Conservation (phyloP, 2,797 vertebrate species). For the Fundulus diaphanus region DNA sequence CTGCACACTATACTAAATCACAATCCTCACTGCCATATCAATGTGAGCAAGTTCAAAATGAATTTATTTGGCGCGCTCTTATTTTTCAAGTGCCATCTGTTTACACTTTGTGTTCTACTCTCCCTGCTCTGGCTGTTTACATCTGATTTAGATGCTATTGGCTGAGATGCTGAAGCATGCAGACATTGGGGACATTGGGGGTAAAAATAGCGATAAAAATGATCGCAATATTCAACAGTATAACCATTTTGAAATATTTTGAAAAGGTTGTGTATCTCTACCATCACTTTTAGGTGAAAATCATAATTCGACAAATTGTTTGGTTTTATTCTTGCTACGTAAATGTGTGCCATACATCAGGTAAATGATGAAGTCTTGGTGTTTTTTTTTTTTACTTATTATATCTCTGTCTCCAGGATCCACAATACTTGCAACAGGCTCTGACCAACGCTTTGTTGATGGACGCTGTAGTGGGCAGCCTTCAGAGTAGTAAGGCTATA, state of each 20-base stretch:
- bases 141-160: neutral
- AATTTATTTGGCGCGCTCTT: neutral
- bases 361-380: neutral
- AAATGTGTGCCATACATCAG: neutral
- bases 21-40: neutral
- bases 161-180: neutral
- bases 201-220: neutral
- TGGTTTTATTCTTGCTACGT: neutral
- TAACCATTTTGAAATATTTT: too few species aligned
- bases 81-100: neutral
- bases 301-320: neutral
- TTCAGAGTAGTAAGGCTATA: conserved; percentile 89
- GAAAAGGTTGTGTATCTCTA: neutral
- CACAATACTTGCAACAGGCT: conserved; percentile 95
- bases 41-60: neutral
- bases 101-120: neutral
- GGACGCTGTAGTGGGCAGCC: conserved; percentile 94
- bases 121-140: neutral
- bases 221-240: neutral
- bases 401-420: conserved; percentile 83
- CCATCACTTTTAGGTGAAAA: neutral
- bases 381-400: neutral
- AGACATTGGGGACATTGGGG: neutral
- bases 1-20: neutral
- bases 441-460: conserved; percentile 93